Evolutionary conservation across 1,140 invertebrate species (phyloP).

Genomic region (fruit fly (Drosophila melanogaster)): DNA sequence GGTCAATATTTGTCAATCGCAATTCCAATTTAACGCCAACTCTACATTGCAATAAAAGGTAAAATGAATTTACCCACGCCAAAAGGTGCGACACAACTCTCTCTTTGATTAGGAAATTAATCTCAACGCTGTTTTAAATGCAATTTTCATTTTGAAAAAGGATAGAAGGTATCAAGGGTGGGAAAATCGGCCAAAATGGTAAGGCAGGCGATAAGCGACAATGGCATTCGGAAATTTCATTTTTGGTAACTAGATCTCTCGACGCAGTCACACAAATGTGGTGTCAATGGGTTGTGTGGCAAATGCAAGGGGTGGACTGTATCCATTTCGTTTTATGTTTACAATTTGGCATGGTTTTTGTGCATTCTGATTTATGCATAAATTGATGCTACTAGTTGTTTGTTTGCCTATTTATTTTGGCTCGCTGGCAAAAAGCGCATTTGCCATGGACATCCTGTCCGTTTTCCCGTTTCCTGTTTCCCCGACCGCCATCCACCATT

Average conservation of each 20-base stretch:
- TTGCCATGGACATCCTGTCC: conserved; percentile 56
- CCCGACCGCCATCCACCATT: neutral
- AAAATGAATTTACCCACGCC: conserved; percentile 31
- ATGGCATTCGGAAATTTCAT: conserved; percentile 60
- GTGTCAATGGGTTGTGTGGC: conserved; percentile 34
- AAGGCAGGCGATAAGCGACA: conserved; percentile 46
- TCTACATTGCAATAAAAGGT: conserved; percentile 26
- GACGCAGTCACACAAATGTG: conserved; percentile 24
- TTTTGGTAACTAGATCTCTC: conserved; percentile 50
- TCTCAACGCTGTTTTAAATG: conserved; percentile 40
- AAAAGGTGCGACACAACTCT: conserved; percentile 1
- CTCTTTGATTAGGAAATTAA: conserved; percentile 45
- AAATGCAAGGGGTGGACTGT: neutral
- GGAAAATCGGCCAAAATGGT: neutral
- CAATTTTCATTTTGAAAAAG: conserved; percentile 20
- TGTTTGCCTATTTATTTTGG: conserved; percentile 48
- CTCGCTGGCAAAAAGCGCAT: conserved; percentile 61
- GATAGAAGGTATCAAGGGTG: neutral
- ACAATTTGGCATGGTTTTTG: conserved; percentile 71
- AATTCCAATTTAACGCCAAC: conserved; percentile 1
- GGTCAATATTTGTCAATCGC: conserved; percentile 6
- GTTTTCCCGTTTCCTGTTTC: conserved; percentile 1
- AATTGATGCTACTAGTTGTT: conserved; percentile 68
- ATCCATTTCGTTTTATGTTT: conserved; percentile 58
- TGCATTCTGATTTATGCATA: conserved; percentile 69